A percentile compares a stretch with the other conserved stretches of the same genome.
Evolutionary conservation across 2,113 vertebrate genomes (phyloP).

Genomic region (Crotalus tigris): DNA sequence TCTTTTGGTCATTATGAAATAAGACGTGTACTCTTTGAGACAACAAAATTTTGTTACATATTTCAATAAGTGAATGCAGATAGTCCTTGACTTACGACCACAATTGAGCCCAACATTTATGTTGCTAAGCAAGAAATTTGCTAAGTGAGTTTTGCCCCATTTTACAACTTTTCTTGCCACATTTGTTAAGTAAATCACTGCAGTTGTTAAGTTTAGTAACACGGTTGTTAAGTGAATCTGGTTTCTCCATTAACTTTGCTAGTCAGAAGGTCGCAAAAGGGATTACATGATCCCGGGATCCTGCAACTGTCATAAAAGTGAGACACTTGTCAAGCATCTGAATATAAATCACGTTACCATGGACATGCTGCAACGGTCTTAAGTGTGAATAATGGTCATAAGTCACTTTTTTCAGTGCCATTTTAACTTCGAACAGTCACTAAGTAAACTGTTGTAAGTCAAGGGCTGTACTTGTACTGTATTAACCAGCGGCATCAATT

Average conservation of each 20-base stretch:
- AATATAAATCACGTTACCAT: not conserved
- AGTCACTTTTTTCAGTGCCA: not conserved
- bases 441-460: too few relatives aligned
- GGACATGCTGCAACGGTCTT: not conserved
- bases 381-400: not conserved
- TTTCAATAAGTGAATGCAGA: not conserved
- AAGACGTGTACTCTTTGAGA: not conserved
- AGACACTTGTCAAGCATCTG: not conserved
- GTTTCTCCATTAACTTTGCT: not conserved
- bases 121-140: not conserved
- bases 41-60: not conserved
- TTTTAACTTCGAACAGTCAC: not conserved
- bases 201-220: not conserved
- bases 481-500: not conserved
- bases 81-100: not conserved
- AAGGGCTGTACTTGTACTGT: too few relatives aligned
- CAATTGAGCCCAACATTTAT: not conserved
- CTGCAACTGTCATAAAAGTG: not conserved
- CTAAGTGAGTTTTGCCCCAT: not conserved
- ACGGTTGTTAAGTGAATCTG: not conserved
- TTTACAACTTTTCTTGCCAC: not conserved
- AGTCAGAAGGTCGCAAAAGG: not conserved
- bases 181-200: not conserved
- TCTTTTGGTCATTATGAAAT: not conserved
- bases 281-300: not conserved